phyloP scores from a whole-genome alignment of 2,113 vertebrate genomes.

The Callionymus lyra region DNA sequence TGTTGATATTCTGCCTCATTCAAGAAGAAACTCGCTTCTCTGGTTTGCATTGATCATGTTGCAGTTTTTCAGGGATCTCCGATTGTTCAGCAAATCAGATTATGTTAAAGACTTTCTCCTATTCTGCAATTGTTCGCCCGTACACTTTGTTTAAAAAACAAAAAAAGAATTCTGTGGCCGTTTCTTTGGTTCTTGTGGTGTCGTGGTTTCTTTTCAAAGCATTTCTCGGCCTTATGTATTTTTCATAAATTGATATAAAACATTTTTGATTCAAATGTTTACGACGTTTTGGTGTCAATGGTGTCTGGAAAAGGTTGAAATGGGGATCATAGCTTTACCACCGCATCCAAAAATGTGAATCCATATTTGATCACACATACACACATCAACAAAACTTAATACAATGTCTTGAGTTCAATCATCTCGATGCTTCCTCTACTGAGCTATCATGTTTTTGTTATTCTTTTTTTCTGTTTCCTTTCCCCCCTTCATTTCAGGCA shows the following conservation, averaged over 20 bases:
- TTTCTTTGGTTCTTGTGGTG: slow-evolving; percentile 18
- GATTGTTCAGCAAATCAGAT: slow-evolving; percentile 41
- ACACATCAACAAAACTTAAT: slow-evolving; percentile 13
- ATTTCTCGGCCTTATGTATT: slow-evolving; percentile 64
- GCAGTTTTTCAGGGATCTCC: slow-evolving; percentile 59
- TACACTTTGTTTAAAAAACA: slow-evolving; percentile 34
- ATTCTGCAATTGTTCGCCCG: slow-evolving; percentile 42
- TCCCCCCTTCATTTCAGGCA: slow-evolving; percentile 58
- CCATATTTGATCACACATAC: slow-evolving; percentile 12
- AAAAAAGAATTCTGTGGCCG: slow-evolving; percentile 33
- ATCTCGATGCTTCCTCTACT: slow-evolving; percentile 53
- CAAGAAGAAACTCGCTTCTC: slow-evolving; percentile 24
- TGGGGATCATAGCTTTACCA: slow-evolving; percentile 71
- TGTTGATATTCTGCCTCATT: slow-evolving; percentile 38
- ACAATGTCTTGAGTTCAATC: slow-evolving; percentile 39
- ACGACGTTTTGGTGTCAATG: slow-evolving; percentile 44
- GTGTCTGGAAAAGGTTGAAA: slow-evolving; percentile 39
- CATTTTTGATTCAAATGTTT: slow-evolving; percentile 47
- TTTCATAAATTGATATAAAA: slow-evolving; percentile 64
- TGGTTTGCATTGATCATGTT: slow-evolving; percentile 33
- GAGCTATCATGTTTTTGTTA: slow-evolving; percentile 61
- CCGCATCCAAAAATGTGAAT: slow-evolving; percentile 34
- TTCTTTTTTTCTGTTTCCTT: slow-evolving; percentile 37
- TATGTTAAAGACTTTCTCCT: slow-evolving; percentile 32
- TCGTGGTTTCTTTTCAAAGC: slow-evolving; percentile 47